Base-by-base conservation (phyloP, 1,140 invertebrate species). In the Drosophila nebulosa region DNA sequence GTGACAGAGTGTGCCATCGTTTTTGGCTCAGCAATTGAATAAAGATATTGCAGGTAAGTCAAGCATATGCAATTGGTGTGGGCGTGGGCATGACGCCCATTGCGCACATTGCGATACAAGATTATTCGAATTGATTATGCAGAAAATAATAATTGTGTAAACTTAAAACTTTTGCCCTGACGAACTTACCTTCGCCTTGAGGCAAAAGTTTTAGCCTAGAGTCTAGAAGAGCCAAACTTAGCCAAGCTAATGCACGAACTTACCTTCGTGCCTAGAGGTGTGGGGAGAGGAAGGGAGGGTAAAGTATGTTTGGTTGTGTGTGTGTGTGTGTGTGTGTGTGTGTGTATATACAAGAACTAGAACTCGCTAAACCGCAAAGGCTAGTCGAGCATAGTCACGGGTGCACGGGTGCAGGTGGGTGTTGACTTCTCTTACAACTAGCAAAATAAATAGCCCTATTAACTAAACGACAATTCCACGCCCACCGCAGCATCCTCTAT, bases 401-500 rank as follows among this genome's bases (percentile, higher is more conserved):
- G 16, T 52, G 39, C 26, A 51, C 21, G 35, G 42, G 46, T 63
- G 53, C 57, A 62, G 76, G 53, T 14, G 36, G 36, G 21, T 32
- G 57, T 21, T 55, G 57, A 51, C n/a, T n/a, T n/a, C n/a, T n/a
- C 67, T 74, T 75, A 88, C 55, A 65, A 66, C 69, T 79, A 84
- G 53, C 46, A 50, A 67, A 66, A 77, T 88, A 84, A 89, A 76
- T 84, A 75, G 21, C 30, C 68, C 74, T 72, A 79, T 52, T 69
- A 71, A 70, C 74, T 70, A 42, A 39, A 46, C 60, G 69, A 35
- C 56, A 60, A 60, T 36, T 56, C 51, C 14, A 39, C 16, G 39
- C 53, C 30, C 16, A 3, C 2, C 3, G 26, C 12, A 7, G n/a
- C n/a, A 30, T 56, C 39, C 3, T 12, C 94, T 95, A 98, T 74